A percentile compares a stretch with the other conserved stretches of the same genome.
These are phyloP conservation scores for Formica aserva DNA, from an alignment of 2,888 invertebrate genomes.

Conservation along the genomic window DNA sequence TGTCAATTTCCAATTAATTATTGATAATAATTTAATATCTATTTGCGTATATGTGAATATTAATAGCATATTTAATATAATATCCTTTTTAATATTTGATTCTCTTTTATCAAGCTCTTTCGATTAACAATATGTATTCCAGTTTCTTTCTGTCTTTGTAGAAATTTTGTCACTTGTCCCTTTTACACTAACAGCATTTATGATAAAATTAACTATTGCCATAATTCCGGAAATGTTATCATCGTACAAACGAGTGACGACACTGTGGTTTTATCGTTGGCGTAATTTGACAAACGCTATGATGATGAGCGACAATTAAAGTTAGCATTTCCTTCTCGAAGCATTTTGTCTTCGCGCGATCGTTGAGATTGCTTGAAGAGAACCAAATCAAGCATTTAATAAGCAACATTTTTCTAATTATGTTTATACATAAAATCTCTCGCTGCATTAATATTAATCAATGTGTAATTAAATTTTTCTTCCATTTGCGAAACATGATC, in stretches of 20 bases:
- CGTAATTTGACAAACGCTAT: conserved; percentile 27
- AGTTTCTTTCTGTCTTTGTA: background rate
- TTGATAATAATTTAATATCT: background rate
- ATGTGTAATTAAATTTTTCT: conserved; percentile 4
- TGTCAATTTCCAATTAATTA: background rate
- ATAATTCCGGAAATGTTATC: conserved; percentile 21
- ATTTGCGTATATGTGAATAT: background rate
- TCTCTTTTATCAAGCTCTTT: background rate
- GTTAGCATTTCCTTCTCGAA: background rate
- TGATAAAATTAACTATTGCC: conserved; percentile 3
- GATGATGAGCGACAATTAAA: conserved; percentile 34
- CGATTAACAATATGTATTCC: background rate
- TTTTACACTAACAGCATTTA: background rate
- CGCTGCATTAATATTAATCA: background rate
- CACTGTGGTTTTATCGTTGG: conserved; percentile 8
- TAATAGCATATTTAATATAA: background rate
- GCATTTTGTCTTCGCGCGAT: background rate
- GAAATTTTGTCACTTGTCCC: background rate
- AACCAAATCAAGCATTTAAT: background rate
- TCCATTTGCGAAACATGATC: background rate
- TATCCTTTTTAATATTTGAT: background rate
- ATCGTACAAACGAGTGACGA: conserved; percentile 17
- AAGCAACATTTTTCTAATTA: conserved; percentile 12
- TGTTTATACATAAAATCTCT: background rate
- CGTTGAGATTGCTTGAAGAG: background rate